These are phyloP conservation scores for Scytalopus superciliaris DNA, from an alignment of 2,113 vertebrate genomes.

Conservation along the genomic window DNA sequence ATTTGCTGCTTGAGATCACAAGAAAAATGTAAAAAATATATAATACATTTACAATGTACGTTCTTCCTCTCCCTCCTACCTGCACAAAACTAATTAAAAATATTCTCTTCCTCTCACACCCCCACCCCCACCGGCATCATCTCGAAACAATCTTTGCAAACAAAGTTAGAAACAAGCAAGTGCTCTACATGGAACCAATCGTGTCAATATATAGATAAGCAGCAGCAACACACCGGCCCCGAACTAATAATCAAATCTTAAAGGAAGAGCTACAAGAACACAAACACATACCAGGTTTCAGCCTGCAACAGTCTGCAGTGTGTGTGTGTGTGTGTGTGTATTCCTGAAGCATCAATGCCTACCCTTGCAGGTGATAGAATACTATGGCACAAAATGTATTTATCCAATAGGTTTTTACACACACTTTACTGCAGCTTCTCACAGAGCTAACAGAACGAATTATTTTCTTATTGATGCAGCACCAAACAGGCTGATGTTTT, in stretches of 20 bases:
- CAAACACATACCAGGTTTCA: background rate
- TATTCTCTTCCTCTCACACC: background rate
- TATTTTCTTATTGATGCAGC: background rate
- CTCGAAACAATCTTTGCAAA: constrained; percentile 51
- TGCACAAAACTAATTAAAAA: constrained; percentile 59
- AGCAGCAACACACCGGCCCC: background rate
- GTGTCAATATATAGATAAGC: constrained; percentile 25
- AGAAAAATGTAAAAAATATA: background rate
- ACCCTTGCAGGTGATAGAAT: background rate
- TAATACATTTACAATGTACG: background rate
- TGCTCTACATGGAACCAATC: background rate
- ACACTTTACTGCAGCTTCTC: constrained; percentile 12
- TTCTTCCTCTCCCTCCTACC: constrained; percentile 17
- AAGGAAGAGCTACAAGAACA: background rate
- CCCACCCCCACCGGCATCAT: background rate
- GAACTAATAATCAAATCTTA: background rate
- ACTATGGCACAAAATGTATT: background rate
- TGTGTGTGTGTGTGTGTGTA: background rate
- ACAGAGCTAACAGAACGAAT: background rate
- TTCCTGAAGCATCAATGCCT: constrained; percentile 25
- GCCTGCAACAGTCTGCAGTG: background rate
- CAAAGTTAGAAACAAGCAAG: constrained; percentile 22
- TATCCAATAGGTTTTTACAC: background rate
- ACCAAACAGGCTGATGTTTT: background rate
- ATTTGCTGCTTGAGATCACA: constrained; percentile 44